Conservation (phyloP, 2,113 vertebrate species). For the Cavia porcellus region DNA sequence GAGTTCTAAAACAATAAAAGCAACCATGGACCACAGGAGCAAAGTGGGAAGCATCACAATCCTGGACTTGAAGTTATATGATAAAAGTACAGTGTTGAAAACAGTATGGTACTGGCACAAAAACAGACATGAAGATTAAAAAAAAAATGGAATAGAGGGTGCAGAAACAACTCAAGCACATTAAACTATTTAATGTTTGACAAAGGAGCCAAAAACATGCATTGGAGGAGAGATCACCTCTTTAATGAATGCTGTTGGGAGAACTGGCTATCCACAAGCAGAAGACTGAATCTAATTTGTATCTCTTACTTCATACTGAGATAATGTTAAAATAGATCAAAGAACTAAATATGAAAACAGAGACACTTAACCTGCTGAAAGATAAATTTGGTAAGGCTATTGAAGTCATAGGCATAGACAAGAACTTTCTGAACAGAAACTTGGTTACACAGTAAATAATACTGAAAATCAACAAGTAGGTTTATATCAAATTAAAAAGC, state of each 20-base stretch:
- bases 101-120: neutral
- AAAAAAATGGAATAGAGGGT: neutral
- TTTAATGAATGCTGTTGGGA: neutral
- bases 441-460: neutral
- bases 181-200: neutral
- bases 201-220: neutral
- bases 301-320: neutral
- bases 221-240: neutral
- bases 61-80: neutral
- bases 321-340: neutral
- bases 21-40: neutral
- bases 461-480: neutral
- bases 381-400: neutral
- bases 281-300: neutral
- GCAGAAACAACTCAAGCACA: neutral
- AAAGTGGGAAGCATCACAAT: neutral
- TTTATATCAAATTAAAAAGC: neutral
- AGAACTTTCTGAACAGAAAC: neutral
- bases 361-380: neutral
- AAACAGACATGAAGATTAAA: neutral
- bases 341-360: neutral
- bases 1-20: neutral
- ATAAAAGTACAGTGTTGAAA: neutral
- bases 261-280: neutral
- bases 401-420: neutral